Evolutionary conservation across 2,113 vertebrate genomes (phyloP).

Genomic region (Cochlearius cochlearius): DNA sequence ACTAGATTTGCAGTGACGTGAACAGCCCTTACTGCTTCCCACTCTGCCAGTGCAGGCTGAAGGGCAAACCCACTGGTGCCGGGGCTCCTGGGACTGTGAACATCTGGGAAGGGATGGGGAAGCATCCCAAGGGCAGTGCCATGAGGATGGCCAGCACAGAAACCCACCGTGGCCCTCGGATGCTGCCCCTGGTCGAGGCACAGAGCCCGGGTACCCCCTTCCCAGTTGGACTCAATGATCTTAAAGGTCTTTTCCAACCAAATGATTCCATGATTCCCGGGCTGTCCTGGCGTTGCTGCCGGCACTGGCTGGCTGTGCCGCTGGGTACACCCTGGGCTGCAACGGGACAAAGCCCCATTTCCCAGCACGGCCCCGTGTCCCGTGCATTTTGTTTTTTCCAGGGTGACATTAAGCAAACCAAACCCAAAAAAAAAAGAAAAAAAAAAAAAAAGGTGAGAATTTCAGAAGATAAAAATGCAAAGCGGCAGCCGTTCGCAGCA

Average conservation of each 20-base stretch:
- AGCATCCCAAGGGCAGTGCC: not conserved
- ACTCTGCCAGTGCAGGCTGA: too few species aligned
- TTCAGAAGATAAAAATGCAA: conserved; percentile 38
- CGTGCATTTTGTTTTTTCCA: fast-evolving
- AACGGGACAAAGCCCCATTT: not conserved
- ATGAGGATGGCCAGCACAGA: fast-evolving
- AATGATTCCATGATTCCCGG: not conserved
- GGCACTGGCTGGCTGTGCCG: not conserved
- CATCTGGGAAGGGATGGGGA: not conserved
- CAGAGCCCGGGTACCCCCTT: not conserved
- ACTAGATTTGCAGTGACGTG: not conserved
- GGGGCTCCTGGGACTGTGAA: not conserved
- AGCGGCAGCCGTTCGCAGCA: conserved; percentile 63
- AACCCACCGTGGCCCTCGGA: fast-evolving
- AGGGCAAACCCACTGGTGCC: fast-evolving
- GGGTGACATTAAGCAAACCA: not conserved
- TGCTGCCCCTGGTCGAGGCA: not conserved
- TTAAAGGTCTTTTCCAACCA: too few species aligned
- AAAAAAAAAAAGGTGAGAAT: conserved; percentile 35
- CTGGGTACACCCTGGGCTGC: not conserved
- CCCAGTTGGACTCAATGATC: too few species aligned
- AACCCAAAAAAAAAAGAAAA: not conserved
- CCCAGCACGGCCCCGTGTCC: fast-evolving
- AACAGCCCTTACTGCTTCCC: not conserved
- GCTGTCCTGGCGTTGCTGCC: fast-evolving